Base-by-base conservation (phyloP, 2,888 invertebrate species). In the Cotesia congregata region DNA sequence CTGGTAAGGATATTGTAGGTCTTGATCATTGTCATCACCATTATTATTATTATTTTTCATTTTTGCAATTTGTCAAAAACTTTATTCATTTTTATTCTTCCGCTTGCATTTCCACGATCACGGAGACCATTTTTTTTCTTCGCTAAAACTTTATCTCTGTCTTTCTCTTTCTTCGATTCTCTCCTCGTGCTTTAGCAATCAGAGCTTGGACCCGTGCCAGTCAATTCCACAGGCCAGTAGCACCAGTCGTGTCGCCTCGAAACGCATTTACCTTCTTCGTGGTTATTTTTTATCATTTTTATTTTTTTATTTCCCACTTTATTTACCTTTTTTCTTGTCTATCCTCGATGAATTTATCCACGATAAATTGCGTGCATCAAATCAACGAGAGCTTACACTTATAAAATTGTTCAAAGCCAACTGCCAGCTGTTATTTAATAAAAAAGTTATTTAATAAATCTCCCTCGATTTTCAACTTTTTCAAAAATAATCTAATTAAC, bases 11-110 rank as follows among this genome's bases (percentile, higher is more conserved):
- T 50, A 50, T 50, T 50, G 50, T 50, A 12, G 12, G 12, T 15
- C 64, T 15, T 20, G 17, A 9, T 40, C 12, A 30, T 74, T 68
- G 75, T 68, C 68, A 41, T 75, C 50, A 40, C 17, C 50, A 40
- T n/a, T 64, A 38, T 61, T 60, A 60, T 72, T 38, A 20, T 79
- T 76, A 74, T 72, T 77, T 78, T 77, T 73, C 17, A 59, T 59
- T 41, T 64, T 30, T 38, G 62, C 73, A 74, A 77, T 77, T 77
- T 74, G 74, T 77, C 77, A 77, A 70, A 73, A 74, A 70, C 65
- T 74, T 74, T 74, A 60, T 76, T 81, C 80, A 80, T 80, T 80
- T 80, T 80, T 78, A 61, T 75, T 62, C 74, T 39, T 20, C 50
- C 67, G 59, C 64, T 59, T 40, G 15, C 70, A 67, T 72, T 74